Evolutionary conservation across 2,113 vertebrate species (phyloP), one percentile per base, ranked within the genome.

Genomic region (Corydoras sp.): DNA sequence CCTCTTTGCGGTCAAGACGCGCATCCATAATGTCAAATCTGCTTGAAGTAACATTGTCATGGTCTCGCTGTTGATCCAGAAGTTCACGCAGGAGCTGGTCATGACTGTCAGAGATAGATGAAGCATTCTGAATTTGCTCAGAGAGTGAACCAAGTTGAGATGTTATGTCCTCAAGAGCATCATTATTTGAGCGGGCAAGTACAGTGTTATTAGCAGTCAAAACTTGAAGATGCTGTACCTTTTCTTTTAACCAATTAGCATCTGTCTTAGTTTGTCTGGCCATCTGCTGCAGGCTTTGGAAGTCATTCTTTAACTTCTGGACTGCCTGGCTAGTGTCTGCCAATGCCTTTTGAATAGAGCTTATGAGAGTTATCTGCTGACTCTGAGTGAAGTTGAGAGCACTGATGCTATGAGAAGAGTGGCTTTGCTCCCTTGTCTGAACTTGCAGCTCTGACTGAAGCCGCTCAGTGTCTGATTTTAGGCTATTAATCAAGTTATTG

Each of bases 271-370:
- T 91, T 83, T 96, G 95, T 72, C 93, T 85, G 71, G 93, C 89
- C 58, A 91, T 89, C 83, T 98, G 95, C 81, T 98, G 95, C 70
- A 99, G 87, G 76, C 88, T 91, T 83, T 97, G 95, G 82, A 94
- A 98, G 79, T 96, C 94, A n/a, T 92, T 96, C 84, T 93, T 96
- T 71, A 97, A 91, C 82, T 89, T 93, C 84, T 97, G 90, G 77
- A 99, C 92, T 3, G 93, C 92, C 49, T 93, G 92, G 58, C 92
- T 91, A 1, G 93, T 90, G 73, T 95, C 93, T 77, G 95, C 96
- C 70, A 98, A 87, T 1, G 93, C 97, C 72, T 90, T 94, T 85
- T 99, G 95, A 73, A 99, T 85, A 24, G 80, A 81, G 74, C 76
- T 86, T 77, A 98, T 92, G 55, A 94, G 83, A 80, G 85, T 90